Evolutionary conservation across 2,797 vertebrate species (phyloP), one percentile per base, ranked within the genome.

Genomic region (Chloroceryle amazona): DNA sequence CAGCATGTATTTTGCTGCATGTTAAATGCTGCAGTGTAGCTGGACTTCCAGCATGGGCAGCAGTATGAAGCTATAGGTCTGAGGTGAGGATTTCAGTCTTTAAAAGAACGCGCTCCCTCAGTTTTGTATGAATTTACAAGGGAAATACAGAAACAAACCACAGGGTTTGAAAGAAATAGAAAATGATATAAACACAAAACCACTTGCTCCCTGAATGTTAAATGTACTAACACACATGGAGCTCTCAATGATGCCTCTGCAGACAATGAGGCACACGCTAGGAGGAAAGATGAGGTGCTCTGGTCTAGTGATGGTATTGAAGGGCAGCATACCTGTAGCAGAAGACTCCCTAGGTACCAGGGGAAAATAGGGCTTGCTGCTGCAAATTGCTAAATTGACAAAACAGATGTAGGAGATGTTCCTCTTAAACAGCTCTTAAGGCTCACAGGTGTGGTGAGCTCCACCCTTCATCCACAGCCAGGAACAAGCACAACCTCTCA

Each of bases 1-100:
- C 79, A 84, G 88, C 44, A 49, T 8, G 60, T 70, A 47, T 91
- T 95, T 94, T 89, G 44, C 55, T 86, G 73, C 63, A 89, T 33
- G 31, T 67, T 70, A 84, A 95, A 86, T 4, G 4, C 39, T 41
- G 8, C 75, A 75, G 46, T 23, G 42, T 3, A 79, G n/a, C 16
- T 47, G 70, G 80, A 61, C 10, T 95, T 83, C n/a, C 47, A 90
- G 62, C 44, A 81, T 41, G 44, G 20, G 60, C 5, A 93, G 37
- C 44, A 85, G 72, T 4, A 0, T 10, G n/a, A 94, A 91, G 21
- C 81, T 54, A 26, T 13, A 68, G 4, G 1, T 8, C 7, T 16
- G 61, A 89, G 41, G 89, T 14, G 60, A 78, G 37, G 57, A 66
- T 33, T 79, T 18, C 13, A 74, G 11, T 19, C 37, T 79, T 70